A percentile compares a stretch with the other conserved stretches of the same genome.
Conservation (phyloP, 2,113 vertebrate species). For the Suricata suricatta region DNA sequence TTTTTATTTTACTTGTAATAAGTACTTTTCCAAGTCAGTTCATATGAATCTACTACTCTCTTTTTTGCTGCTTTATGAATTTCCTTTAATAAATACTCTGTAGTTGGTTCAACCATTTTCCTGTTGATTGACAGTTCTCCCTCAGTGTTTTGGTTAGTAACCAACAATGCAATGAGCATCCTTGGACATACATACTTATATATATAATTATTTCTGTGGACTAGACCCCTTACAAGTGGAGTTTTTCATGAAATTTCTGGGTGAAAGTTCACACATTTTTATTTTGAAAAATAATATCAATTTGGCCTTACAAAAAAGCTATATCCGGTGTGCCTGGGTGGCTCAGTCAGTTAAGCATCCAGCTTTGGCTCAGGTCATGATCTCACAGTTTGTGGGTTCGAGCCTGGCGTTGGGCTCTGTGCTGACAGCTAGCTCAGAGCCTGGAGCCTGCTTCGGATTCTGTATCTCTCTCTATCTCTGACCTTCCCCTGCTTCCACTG, state of each 20-base stretch:
- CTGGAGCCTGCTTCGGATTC: too few species aligned
- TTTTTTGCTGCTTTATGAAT: not conserved
- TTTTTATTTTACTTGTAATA: slow-evolving; percentile 10
- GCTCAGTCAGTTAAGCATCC: too few species aligned
- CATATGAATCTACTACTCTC: not conserved
- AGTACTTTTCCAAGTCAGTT: not conserved
- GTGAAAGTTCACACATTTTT: not conserved
- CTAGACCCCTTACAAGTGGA: not conserved
- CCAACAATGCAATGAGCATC: not conserved
- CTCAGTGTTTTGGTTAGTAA: not conserved
- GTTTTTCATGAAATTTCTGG: not conserved
- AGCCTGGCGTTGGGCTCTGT: too few species aligned
- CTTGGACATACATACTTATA: not conserved
- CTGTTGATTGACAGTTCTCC: not conserved
- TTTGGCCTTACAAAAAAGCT: not conserved
- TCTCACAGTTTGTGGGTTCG: too few species aligned
- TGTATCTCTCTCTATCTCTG: too few species aligned
- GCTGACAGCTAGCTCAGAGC: too few species aligned
- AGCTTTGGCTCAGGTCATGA: too few species aligned
- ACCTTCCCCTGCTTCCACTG: too few species aligned
- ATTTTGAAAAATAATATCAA: not conserved
- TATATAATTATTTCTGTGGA: not conserved
- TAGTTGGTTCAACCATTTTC: not conserved
- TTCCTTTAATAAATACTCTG: not conserved
- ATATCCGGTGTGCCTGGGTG: too few species aligned